These are phyloP conservation scores for Ageneiosus marmoratus DNA, from an alignment of 2,113 vertebrate species.

Conservation along the genomic window DNA sequence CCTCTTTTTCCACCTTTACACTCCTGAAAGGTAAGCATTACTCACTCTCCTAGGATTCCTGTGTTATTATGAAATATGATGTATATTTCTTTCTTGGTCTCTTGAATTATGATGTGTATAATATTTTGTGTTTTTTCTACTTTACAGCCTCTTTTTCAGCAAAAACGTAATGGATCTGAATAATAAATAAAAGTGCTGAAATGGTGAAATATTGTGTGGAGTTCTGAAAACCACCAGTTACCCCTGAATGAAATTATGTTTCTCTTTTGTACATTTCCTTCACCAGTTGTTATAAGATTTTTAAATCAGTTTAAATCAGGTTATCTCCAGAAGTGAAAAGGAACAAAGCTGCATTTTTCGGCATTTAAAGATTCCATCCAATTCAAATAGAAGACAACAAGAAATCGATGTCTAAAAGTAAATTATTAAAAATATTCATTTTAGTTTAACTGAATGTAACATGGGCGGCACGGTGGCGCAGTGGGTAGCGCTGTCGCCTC, in stretches of 20 bases:
- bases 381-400: background rate
- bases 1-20: background rate
- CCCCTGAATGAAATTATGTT: background rate
- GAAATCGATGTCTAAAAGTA: too few relatives aligned
- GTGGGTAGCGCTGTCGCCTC: too few relatives aligned
- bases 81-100: background rate
- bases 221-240: background rate
- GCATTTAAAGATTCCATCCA: background rate
- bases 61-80: too few relatives aligned
- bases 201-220: background rate
- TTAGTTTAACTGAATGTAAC: background rate
- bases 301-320: background rate
- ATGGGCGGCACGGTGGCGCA: too few relatives aligned
- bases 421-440: background rate
- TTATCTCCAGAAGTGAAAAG: background rate
- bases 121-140: slow-evolving; percentile 15
- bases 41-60: background rate
- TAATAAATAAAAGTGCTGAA: slow-evolving; percentile 10
- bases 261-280: too few relatives aligned
- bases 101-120: slow-evolving; percentile 3
- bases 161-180: background rate
- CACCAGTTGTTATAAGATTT: background rate
- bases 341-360: background rate
- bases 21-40: slow-evolving; percentile 9
- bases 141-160: background rate